These are phyloP conservation scores for Dasyurus viverrinus DNA, from an alignment of 2,113 vertebrate genomes.

Conservation along the genomic window DNA sequence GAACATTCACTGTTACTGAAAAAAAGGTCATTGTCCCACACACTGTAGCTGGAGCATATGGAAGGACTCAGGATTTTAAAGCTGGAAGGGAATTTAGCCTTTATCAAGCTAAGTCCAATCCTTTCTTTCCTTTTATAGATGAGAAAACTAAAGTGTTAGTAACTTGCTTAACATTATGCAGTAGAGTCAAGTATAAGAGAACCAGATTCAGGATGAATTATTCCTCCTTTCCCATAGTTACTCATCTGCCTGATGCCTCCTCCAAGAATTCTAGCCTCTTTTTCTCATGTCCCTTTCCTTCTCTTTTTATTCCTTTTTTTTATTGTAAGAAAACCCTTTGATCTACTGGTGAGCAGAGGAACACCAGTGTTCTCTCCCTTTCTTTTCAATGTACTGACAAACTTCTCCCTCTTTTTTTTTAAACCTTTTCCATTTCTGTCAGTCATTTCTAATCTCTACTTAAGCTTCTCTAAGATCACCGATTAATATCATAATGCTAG, in stretches of 20 bases:
- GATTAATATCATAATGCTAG: too few relatives aligned
- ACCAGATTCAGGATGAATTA: neutral
- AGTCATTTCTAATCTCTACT: too few relatives aligned
- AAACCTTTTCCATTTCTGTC: too few relatives aligned
- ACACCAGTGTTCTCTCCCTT: neutral
- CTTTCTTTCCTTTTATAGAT: constrained; percentile 8
- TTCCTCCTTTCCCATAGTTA: neutral
- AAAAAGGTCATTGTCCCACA: neutral
- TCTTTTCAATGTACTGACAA: neutral
- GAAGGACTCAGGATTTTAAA: constrained; percentile 1
- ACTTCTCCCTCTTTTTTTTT: neutral
- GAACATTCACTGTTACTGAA: neutral
- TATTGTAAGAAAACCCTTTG: neutral
- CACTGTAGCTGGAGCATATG: neutral
- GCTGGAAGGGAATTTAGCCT: neutral
- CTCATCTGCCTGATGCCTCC: neutral
- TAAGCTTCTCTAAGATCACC: too few relatives aligned
- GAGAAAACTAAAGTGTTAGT: neutral
- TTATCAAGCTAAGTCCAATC: neutral
- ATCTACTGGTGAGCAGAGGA: neutral
- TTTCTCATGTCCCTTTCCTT: neutral
- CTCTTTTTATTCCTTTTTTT: neutral
- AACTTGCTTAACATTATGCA: neutral
- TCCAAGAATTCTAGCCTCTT: neutral
- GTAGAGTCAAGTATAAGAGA: neutral